Evolutionary conservation across 2,888 invertebrate species (phyloP), one percentile per base, ranked within the genome.

Genomic region (Acanthosepion pharaonis): DNA sequence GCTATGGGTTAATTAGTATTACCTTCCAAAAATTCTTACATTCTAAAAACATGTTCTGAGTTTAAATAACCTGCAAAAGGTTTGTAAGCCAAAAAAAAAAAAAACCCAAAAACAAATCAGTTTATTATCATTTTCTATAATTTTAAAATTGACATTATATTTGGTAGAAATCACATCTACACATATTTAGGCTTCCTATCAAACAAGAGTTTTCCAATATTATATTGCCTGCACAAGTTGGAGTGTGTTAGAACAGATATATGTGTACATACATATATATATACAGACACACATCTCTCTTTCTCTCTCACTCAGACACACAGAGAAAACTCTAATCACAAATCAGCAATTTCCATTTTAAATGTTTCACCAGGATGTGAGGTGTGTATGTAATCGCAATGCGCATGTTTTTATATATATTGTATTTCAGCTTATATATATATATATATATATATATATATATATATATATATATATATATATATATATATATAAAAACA

Each of bases 401-500:
- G 59, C 59, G 59, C 59, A 59, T 59, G 59, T 3, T 59, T 59
- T 59, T 23, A 0, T 49, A 25, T 15, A 51, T 23, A 49, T n/a
- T 92, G 33, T 92, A 42, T 92, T 49, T 92, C 51, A 42, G 15
- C 28, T 49, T 92, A 92, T 92, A 92, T 48, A 92, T 42, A 92
- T 9, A 92, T 11, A 92, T 42, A 42, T 42, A 42, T 42, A 42
- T 42, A 42, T 42, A 42, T 42, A 42, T 42, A 42, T 42, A 42
- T 42, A 42, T 92, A 92, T 92, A 92, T 42, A 48, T 42, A 48
- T 92, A 42, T 42, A 48, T 48, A 8, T 42, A 25, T 91, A n/a
- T 20, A 48, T 92, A 92, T 49, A 92, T 1, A n/a, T n/a, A n/a
- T n/a, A n/a, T n/a, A n/a, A n/a, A n/a, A n/a, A 92, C 15, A 92